Evolutionary conservation across 2,888 invertebrate genomes (phyloP), one percentile per base, ranked within the genome.

Genomic region (Keiferia lycopersicella): DNA sequence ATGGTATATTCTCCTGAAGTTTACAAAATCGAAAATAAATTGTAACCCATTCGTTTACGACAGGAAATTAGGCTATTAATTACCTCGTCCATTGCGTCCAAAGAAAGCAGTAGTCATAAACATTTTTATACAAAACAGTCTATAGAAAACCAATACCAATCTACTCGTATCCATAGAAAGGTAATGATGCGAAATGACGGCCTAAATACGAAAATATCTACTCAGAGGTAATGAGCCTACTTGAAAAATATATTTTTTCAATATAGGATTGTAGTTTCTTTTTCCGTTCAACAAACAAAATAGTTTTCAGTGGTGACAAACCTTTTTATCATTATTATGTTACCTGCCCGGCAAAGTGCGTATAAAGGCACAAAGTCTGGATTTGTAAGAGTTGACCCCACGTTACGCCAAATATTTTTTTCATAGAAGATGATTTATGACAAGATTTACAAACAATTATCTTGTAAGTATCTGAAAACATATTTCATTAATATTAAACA

Each of bases 101-200:
- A 60, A 62, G 62, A 64, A 65, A 57, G 56, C 18, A 53, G 26
- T 14, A 65, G 61, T 64, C 64, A 65, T 67, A 67, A 67, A 66
- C 6, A 14, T 11, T 6, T 58, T 67, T 56, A 65, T 66, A 67
- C 65, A 68, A 65, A 66, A 69, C 70, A 26, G 67, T 70, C 68
- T 67, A 67, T 68, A 67, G 67, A 74, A 72, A 75, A 71, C 74
- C 66, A 74, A 71, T 74, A 71, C 74, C 75, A 71, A 72, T 80
- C 79, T 26, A 26, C 6, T 26, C 6, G 26, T 26, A 26, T 26
- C 26, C 79, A 83, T 84, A 82, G 76, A 68, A 82, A 84, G 81
- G 86, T 84, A 87, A 87, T 87, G 87, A 86, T 73, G 84, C 87
- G 86, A 73, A 74, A 67, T 76, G 56, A 56, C 22, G 61, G 34